Evolutionary conservation across 2,888 invertebrate genomes (phyloP), one percentile per base, ranked within the genome.

Genomic region (Mallateleia sp.): DNA sequence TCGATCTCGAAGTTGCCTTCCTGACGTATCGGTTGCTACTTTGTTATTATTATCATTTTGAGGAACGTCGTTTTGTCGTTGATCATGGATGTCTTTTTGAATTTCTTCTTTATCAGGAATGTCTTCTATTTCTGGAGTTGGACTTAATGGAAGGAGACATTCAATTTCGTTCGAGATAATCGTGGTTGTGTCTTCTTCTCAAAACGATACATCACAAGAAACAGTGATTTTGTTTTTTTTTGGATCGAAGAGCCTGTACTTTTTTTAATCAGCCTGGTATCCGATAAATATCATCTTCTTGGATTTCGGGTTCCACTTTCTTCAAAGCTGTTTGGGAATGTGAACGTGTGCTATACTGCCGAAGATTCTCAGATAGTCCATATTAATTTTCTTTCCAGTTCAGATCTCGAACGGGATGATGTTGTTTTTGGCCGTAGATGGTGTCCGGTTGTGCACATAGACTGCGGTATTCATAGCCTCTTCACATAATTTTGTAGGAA

Each of bases 391-490:
- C 18, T 14, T 32, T 1, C 20, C 6, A 7, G 11, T 66, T 32
- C 66, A 66, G 7, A 24, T 15, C 14, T 66, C 32, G 9, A 32
- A 66, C 7, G 45, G 45, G 1, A 50, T 20, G 5, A 50, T 28
- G 32, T 66, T 66, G 6, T 64, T 45, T 5, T 66, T 24, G n/a
- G 24, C 47, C 7, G 28, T 47, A 5, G 28, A 28, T 47, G 47
- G 28, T 38, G 42, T 62, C 25, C 8, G 14, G 5, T 38, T 38
- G 45, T 64, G 11, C n/a, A 18, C 2, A 28, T 64, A 64, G 6
- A 47, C 64, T 1, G 64, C 64, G 2, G 64, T 64, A 28, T 47
- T 64, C 64, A 50, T 66, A 9, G 47, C 66, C 11, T 66, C 50
- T 24, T 47, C 66, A 28, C 50, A 66, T 32, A 66, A 32, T 5